A percentile compares a stretch with the other conserved stretches of the same genome.
Conservation (phyloP, 2,888 invertebrate genomes). For the Amblyteles armatorius region DNA sequence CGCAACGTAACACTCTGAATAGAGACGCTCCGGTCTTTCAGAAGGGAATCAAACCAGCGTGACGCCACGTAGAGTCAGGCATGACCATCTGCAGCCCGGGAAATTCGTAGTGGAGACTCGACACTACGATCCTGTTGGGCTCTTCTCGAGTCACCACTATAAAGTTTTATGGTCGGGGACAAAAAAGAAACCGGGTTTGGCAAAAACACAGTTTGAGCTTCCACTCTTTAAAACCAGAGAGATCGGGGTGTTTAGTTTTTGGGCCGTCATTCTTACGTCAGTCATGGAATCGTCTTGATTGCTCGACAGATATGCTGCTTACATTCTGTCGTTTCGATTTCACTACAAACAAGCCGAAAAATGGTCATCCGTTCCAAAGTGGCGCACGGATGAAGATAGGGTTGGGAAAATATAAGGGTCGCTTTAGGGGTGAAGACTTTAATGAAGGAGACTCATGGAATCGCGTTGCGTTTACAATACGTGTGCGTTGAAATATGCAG, state of each 20-base stretch:
- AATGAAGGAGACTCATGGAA: conserved; percentile 1
- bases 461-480: background rate
- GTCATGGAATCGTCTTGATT: background rate
- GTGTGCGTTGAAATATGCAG: background rate
- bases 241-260: background rate
- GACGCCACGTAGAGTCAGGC: background rate
- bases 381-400: background rate
- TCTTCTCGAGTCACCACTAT: background rate
- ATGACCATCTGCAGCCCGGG: background rate
- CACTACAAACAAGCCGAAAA: background rate
- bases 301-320: background rate
- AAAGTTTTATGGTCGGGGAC: background rate
- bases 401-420: background rate
- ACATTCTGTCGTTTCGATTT: background rate
- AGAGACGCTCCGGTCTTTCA: background rate
- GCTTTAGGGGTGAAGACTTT: background rate
- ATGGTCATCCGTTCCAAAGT: background rate
- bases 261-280: background rate
- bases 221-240: background rate
- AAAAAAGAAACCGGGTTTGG: background rate
- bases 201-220: background rate
- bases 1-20: background rate
- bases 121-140: background rate
- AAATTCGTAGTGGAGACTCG: background rate
- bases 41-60: background rate